Evolutionary conservation across 2,113 vertebrate genomes (phyloP).

Genomic region (Fulmarus glacialis): DNA sequence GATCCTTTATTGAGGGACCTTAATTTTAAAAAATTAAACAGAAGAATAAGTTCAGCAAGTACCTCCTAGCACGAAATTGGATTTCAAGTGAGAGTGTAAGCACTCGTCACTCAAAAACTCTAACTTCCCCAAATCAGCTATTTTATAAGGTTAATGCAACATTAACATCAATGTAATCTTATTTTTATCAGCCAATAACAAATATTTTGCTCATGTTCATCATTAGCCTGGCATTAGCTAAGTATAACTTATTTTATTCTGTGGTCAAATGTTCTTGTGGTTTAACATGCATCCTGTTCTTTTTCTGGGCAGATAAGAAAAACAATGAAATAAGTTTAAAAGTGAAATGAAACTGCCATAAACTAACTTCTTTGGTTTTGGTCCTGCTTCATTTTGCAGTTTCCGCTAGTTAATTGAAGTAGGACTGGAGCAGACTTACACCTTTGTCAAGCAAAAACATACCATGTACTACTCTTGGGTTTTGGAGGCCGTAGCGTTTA

Average conservation of each 20-base stretch:
- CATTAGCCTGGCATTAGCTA: neutral
- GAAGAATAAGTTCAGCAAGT: neutral
- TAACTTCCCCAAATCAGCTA: conserved; percentile 15
- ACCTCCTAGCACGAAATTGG: neutral
- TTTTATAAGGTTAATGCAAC: conserved; percentile 63
- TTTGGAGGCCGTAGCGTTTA: accelerated
- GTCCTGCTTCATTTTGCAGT: neutral
- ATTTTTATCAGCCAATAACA: conserved; percentile 44
- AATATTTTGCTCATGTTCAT: conserved; percentile 26
- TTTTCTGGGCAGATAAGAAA: neutral
- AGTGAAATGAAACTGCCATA: neutral
- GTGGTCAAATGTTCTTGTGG: neutral
- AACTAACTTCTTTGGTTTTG: neutral
- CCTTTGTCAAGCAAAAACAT: neutral
- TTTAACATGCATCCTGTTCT: neutral
- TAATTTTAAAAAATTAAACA: neutral
- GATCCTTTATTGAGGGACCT: neutral
- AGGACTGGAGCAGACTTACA: neutral
- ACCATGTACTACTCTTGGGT: neutral
- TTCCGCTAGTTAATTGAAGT: neutral
- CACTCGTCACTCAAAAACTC: conserved; percentile 37
- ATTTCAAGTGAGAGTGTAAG: conserved; percentile 25
- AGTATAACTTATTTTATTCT: neutral
- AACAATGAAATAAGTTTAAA: neutral
- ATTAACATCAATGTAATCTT: conserved; percentile 30